Evolutionary conservation across 2,113 vertebrate genomes (phyloP).

Genomic region (Gambusia holbrooki): DNA sequence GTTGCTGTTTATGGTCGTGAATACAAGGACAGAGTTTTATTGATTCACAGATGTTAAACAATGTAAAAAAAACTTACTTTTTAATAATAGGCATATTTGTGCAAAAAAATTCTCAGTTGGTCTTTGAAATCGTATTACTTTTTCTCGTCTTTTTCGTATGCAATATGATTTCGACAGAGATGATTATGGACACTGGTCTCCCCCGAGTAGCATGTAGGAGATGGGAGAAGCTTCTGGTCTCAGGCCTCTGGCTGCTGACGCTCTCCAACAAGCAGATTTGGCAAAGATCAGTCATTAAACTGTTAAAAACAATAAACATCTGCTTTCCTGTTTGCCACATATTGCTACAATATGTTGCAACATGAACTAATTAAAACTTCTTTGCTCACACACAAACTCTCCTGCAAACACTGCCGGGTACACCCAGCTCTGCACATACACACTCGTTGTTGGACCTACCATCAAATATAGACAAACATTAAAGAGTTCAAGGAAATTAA

Average conservation of each 20-base stretch:
- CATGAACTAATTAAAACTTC: constrained; percentile 72
- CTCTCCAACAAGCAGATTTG: constrained; percentile 31
- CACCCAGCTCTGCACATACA: constrained; percentile 17
- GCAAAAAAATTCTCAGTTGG: neutral
- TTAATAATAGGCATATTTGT: neutral
- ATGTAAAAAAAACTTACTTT: neutral
- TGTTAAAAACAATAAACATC: constrained; percentile 73
- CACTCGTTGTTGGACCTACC: neutral
- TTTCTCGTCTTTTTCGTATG: neutral
- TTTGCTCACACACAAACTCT: constrained; percentile 37
- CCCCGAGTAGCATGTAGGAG: constrained; percentile 16
- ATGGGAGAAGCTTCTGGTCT: constrained; percentile 16
- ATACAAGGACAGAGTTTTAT: neutral
- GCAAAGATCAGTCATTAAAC: constrained; percentile 56
- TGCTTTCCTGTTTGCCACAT: constrained; percentile 62
- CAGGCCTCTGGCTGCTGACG: constrained; percentile 32
- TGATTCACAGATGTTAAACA: neutral
- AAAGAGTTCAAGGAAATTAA: constrained; percentile 71
- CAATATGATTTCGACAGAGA: constrained; percentile 11
- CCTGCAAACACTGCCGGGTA: constrained; percentile 41
- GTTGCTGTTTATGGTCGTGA: neutral
- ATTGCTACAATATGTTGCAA: constrained; percentile 68
- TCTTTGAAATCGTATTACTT: neutral
- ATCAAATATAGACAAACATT: constrained; percentile 68
- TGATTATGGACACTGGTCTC: constrained; percentile 18